These are phyloP conservation scores for Phragmatobia fuliginosa DNA, from an alignment of 2,888 invertebrate species.

Conservation along the genomic window DNA sequence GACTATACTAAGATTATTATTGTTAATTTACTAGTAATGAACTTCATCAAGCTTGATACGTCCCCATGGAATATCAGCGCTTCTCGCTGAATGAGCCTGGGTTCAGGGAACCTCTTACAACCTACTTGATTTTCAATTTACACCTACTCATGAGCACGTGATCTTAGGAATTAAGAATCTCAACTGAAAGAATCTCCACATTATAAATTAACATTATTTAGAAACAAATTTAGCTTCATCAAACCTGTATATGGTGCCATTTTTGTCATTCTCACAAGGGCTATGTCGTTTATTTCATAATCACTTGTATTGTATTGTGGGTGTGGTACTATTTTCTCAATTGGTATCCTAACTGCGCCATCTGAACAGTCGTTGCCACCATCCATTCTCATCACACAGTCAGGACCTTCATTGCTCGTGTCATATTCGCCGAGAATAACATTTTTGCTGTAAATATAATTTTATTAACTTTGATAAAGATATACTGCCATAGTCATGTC, in stretches of 20 bases:
- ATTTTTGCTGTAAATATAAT: not conserved
- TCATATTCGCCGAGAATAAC: not conserved
- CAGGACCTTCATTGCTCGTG: not conserved
- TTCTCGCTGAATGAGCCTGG: too few relatives aligned
- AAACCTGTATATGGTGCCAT: constrained; percentile 9
- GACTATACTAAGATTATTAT: too few relatives aligned
- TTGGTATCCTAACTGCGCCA: not conserved
- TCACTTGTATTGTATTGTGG: not conserved
- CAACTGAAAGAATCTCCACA: not conserved
- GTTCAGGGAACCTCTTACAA: too few relatives aligned
- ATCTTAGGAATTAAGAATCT: too few relatives aligned
- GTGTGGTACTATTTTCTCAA: not conserved
- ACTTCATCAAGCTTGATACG: too few relatives aligned
- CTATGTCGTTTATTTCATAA: not conserved
- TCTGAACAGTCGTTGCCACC: not conserved
- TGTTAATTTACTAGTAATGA: too few relatives aligned
- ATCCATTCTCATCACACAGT: not conserved
- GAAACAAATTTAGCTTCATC: not conserved
- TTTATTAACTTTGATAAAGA: not conserved
- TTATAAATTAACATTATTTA: not conserved
- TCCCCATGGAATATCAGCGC: too few relatives aligned
- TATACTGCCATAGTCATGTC: too few relatives aligned
- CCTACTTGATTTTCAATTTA: not conserved
- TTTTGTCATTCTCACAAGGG: not conserved
- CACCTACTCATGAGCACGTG: not conserved